Base-by-base conservation (phyloP, 2,797 vertebrate genomes). In the Selene dorsalis region DNA sequence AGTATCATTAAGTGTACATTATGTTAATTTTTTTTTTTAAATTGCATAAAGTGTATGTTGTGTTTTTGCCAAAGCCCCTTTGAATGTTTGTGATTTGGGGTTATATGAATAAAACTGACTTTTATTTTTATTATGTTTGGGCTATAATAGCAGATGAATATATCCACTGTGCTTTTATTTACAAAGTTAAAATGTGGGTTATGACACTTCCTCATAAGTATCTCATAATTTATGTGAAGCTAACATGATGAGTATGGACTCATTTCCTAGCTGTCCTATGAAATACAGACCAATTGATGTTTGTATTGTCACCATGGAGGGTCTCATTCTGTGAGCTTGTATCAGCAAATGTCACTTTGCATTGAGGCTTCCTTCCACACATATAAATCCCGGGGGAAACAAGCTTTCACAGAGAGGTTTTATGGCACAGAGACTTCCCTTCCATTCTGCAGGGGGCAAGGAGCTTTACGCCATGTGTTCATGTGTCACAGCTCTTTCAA, bases 361-460 rank as follows among this genome's bases (percentile, higher is more conserved):
- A 70, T 80, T 87, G 89, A 87, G 80, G 82, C 88, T 91, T 93
- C 86, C 90, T 88, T 76, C 84, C 68, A 86, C 69, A 24, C 86
- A 88, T 89, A 89, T 95, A 95, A 95, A 95, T 95, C 92, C 87
- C 83, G 85, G 84, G 77, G 85, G 84, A 90, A 93, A 93, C 92
- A 91, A 92, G 91, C 88, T 89, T 88, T 88, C 84, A 93, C 88
- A 83, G 89, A 88, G 84, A 88, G 60, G 79, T 93, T 95, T 95
- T 95, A 93, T 89, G 92, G 87, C 88, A 84, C 85, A 86, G 80
- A 89, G 78, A 95, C 93, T 94, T 95, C 94, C 95, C 92, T 90
- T 94, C 90, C 84, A 80, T 95, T 90, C 94, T 94, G 94, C 88
- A 89, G 94, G 93, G 93, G 93, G 93, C 91, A 89, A 86, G 85